These are phyloP conservation scores for Poecilia gillii DNA, from an alignment of 2,797 vertebrate species.

Conservation along the genomic window DNA sequence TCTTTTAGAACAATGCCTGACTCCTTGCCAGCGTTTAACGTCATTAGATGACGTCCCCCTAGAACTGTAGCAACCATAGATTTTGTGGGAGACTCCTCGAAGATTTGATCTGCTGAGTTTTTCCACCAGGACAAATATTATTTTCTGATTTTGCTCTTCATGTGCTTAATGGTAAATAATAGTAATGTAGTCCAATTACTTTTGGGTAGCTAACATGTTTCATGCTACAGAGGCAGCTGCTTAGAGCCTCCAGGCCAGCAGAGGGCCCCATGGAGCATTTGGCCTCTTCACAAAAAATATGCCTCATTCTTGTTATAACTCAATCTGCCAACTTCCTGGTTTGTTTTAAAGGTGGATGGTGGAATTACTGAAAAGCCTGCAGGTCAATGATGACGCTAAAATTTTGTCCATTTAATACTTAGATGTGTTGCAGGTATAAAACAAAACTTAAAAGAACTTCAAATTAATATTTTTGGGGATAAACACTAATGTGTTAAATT, in stretches of 20 bases:
- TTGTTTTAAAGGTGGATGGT: neutral
- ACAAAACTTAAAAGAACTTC: neutral
- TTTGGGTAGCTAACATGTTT: neutral
- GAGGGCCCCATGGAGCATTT: neutral
- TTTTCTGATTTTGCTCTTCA: neutral
- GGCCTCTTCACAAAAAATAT: neutral
- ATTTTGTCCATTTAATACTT: neutral
- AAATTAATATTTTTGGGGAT: neutral
- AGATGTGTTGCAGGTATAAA: neutral
- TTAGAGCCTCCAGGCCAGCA: neutral
- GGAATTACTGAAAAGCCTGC: neutral
- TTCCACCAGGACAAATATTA: neutral
- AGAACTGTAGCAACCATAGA: neutral
- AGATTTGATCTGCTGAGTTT: neutral
- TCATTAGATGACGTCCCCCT: constrained; percentile 29
- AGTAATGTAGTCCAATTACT: neutral
- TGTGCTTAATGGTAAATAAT: neutral
- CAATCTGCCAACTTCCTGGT: neutral
- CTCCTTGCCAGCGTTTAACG: constrained; percentile 53
- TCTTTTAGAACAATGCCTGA: constrained; percentile 52
- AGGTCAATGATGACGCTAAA: neutral
- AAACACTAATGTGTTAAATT: neutral
- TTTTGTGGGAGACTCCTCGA: neutral
- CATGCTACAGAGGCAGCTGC: neutral
- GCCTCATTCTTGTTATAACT: neutral